Evolutionary conservation across 2,113 vertebrate species (phyloP).

Genomic region (Antechinus flavipes): DNA sequence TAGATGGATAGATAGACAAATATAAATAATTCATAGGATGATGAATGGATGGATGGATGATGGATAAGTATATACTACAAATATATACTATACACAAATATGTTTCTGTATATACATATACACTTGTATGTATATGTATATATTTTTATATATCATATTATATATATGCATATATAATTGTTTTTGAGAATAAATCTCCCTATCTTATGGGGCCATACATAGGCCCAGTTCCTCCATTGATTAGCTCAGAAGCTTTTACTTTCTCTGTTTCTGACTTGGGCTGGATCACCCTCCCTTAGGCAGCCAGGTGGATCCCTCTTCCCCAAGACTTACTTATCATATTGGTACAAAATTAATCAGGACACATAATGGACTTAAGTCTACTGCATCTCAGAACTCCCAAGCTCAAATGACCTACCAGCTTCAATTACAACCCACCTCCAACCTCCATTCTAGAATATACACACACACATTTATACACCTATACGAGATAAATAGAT

Average conservation of each 20-base stretch:
- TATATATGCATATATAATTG: neutral
- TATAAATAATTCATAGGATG: too few species aligned
- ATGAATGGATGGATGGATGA: neutral
- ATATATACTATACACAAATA: neutral
- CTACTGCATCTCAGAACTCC: neutral
- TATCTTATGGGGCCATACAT: neutral
- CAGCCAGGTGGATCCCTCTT: neutral
- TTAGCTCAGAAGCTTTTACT: neutral
- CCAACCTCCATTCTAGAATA: neutral
- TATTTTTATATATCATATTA: neutral
- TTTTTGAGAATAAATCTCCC: neutral
- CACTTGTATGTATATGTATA: neutral
- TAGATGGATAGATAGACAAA: neutral
- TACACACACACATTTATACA: neutral
- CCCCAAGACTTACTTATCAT: neutral
- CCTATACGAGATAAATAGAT: too few species aligned
- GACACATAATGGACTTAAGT: neutral
- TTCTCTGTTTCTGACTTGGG: neutral
- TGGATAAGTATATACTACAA: neutral
- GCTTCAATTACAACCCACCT: neutral
- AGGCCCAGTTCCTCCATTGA: neutral
- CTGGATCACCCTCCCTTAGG: neutral
- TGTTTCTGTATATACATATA: neutral
- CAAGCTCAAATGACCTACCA: neutral
- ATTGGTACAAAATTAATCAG: neutral